Conservation (phyloP, 2,888 invertebrate species). For the Eupithecia abbreviata region DNA sequence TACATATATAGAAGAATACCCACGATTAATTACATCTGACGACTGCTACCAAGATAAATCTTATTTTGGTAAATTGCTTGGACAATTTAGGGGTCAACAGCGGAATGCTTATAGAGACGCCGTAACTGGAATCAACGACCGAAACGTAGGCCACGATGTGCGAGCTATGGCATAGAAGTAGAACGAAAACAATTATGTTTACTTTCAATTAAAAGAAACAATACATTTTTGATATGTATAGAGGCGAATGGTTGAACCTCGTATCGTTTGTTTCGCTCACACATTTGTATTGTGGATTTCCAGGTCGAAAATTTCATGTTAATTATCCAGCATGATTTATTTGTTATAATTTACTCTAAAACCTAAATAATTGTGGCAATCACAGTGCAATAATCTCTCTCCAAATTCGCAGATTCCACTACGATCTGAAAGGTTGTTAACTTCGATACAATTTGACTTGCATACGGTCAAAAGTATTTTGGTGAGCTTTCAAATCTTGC, state of each 20-base stretch:
- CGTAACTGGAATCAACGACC: slow-evolving; percentile 11
- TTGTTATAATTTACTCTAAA: neutral
- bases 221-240: neutral
- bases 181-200: slow-evolving; percentile 2
- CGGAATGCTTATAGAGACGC: slow-evolving; percentile 15
- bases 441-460: neutral
- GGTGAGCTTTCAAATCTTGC: neutral
- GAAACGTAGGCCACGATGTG: slow-evolving; percentile 6
- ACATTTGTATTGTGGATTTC: neutral
- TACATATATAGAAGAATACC: neutral
- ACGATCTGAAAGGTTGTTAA: neutral
- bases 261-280: neutral
- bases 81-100: slow-evolving; percentile 21
- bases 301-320: neutral
- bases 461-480: neutral
- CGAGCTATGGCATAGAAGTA: neutral
- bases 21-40: neutral
- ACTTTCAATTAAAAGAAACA: neutral
- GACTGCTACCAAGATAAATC: neutral
- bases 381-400: neutral
- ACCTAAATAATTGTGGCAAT: neutral
- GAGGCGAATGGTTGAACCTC: neutral
- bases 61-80: slow-evolving; percentile 9
- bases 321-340: no score
- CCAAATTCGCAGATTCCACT: neutral